Conservation (phyloP, 2,888 invertebrate species). For the Carabus problematicus region DNA sequence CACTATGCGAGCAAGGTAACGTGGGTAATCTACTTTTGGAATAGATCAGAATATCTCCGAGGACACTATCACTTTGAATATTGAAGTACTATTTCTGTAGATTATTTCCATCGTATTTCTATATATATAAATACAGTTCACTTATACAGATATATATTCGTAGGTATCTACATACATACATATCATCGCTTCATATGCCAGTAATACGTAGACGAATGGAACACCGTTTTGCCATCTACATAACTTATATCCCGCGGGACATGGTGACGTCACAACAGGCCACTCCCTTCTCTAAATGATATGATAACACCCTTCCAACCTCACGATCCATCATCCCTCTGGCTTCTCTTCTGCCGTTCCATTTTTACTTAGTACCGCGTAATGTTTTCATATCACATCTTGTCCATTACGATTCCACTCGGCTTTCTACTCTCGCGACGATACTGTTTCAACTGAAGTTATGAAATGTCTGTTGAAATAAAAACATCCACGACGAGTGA, state of each 20-base stretch:
- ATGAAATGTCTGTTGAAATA: not conserved
- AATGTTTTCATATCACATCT: not conserved
- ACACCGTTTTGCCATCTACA: slow-evolving; percentile 56
- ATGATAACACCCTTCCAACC: slow-evolving; percentile 35
- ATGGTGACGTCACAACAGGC: slow-evolving; percentile 46
- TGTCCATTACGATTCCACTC: not conserved
- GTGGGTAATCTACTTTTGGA: too few species aligned
- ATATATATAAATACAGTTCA: too few species aligned
- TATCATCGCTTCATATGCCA: too few species aligned
- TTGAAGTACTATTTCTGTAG: too few species aligned
- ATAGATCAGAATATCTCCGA: too few species aligned
- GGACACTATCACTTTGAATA: too few species aligned
- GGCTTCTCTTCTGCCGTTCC: slow-evolving; percentile 6
- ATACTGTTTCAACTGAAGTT: not conserved
- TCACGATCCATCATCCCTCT: slow-evolving; percentile 8
- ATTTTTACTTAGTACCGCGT: not conserved
- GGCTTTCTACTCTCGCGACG: not conserved
- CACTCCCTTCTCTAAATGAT: slow-evolving; percentile 33
- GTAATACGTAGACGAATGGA: slow-evolving; percentile 45
- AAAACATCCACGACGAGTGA: not conserved
- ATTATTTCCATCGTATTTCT: too few species aligned
- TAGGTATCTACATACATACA: too few species aligned
- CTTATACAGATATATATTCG: too few species aligned
- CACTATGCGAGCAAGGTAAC: too few species aligned
- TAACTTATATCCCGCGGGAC: slow-evolving; percentile 57